A percentile compares a stretch with the other conserved stretches of the same genome.
Evolutionary conservation across 2,888 invertebrate genomes (phyloP).

Genomic region (Psylliodes chrysocephalus): DNA sequence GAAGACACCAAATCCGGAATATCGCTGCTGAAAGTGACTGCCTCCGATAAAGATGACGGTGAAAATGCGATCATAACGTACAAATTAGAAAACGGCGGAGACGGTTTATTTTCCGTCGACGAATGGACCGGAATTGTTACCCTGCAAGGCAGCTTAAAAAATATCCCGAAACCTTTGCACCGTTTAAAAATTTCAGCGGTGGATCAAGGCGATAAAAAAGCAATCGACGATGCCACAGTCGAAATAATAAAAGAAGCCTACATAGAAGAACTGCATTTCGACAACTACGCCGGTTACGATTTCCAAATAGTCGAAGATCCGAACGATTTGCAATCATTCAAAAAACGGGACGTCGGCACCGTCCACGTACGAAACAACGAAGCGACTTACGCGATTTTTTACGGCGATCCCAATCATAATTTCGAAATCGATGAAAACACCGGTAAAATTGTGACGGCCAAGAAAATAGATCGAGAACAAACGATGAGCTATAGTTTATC

Average conservation of each 20-base stretch:
- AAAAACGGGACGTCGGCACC: slow-evolving; percentile 80
- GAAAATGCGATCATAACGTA: slow-evolving; percentile 86
- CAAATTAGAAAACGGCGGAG: slow-evolving; percentile 81
- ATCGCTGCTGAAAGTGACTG: slow-evolving; percentile 78
- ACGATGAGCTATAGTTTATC: slow-evolving; percentile 80
- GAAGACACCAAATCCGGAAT: slow-evolving; percentile 75
- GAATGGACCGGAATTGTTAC: slow-evolving; percentile 80
- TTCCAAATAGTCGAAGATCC: slow-evolving; percentile 87
- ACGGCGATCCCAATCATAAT: slow-evolving; percentile 80
- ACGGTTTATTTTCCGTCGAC: slow-evolving; percentile 83
- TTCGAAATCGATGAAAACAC: slow-evolving; percentile 84
- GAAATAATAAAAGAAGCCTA: slow-evolving; percentile 82
- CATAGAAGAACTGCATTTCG: slow-evolving; percentile 79
- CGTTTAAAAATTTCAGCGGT: slow-evolving; percentile 81
- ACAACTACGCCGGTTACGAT: slow-evolving; percentile 79
- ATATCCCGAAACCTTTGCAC: slow-evolving; percentile 74
- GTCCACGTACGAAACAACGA: slow-evolving; percentile 69
- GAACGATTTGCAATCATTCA: slow-evolving; percentile 69
- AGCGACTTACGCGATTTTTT: slow-evolving; percentile 78
- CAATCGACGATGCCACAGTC: slow-evolving; percentile 79
- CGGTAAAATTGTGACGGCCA: slow-evolving; percentile 82
- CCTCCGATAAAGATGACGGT: slow-evolving; percentile 88
- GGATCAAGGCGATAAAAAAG: slow-evolving; percentile 81
- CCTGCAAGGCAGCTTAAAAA: slow-evolving; percentile 73
- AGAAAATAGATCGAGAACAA: slow-evolving; percentile 86